phyloP scores from a whole-genome alignment of 2,113 vertebrate species.

The Lepidothrix coronata region DNA sequence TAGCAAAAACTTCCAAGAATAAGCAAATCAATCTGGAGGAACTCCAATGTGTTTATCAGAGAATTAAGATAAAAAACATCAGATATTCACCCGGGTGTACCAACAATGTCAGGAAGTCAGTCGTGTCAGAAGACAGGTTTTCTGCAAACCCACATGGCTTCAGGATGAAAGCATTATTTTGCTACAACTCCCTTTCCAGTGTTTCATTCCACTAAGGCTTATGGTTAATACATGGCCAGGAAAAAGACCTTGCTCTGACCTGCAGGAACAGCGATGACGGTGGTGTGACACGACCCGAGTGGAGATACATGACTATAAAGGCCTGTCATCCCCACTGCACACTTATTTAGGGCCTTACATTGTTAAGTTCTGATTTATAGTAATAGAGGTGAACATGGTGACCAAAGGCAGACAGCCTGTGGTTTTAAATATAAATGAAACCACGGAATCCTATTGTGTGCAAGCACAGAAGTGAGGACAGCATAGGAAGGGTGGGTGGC shows the following conservation, averaged over 20 bases:
- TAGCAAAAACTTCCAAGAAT: neutral
- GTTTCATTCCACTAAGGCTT: neutral
- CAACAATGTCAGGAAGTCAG: neutral
- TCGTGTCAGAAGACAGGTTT: neutral
- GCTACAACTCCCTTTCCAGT: neutral
- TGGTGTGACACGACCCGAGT: accelerated
- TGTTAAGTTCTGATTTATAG: constrained; percentile 6
- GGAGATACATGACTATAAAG: neutral
- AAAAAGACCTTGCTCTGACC: neutral
- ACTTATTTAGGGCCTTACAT: neutral
- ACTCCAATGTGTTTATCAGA: neutral
- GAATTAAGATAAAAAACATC: neutral
- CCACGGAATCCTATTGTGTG: neutral
- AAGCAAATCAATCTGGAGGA: neutral
- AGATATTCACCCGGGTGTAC: neutral
- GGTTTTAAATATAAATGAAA: neutral
- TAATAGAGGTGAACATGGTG: neutral
- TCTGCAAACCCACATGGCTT: neutral
- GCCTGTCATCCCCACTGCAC: neutral
- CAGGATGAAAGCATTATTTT: neutral
- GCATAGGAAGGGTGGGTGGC: neutral
- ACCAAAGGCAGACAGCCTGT: neutral
- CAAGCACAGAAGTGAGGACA: neutral
- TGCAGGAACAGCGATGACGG: accelerated
- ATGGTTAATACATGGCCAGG: neutral